These are phyloP conservation scores for Ectobius pallidus DNA, from an alignment of 2,888 invertebrate genomes.

Conservation along the genomic window DNA sequence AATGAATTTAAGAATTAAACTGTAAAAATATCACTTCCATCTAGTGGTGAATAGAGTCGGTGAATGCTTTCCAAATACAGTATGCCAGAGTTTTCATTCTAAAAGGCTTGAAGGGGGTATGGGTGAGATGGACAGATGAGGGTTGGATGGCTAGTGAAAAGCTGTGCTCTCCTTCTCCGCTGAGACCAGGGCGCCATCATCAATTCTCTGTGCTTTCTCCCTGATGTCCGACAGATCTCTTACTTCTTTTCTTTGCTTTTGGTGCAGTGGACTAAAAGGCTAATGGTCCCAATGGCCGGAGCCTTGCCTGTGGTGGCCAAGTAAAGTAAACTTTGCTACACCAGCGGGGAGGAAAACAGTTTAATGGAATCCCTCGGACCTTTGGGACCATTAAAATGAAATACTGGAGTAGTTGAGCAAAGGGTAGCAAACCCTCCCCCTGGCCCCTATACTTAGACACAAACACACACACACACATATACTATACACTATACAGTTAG, in stretches of 20 bases:
- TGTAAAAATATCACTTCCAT: too few species aligned
- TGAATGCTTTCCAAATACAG: too few species aligned
- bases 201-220: conserved; percentile 30
- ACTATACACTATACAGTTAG: neutral
- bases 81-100: too few species aligned
- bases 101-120: neutral
- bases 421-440: conserved; percentile 16
- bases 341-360: conserved; percentile 55
- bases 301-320: conserved; percentile 6
- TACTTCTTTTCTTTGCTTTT: conserved; percentile 5
- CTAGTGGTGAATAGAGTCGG: too few species aligned
- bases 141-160: too few species aligned
- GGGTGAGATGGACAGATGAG: neutral
- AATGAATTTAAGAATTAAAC: too few species aligned
- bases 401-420: conserved; percentile 52
- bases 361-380: conserved; percentile 63
- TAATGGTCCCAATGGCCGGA: conserved; percentile 34
- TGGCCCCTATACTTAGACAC: too few species aligned
- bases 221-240: conserved; percentile 21
- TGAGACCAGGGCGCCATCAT: conserved; percentile 31
- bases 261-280: conserved; percentile 37
- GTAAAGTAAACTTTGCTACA: conserved; percentile 25
- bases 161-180: neutral
- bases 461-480: neutral
- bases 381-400: conserved; percentile 65